These are phyloP conservation scores for Semnornis frantzii DNA, from an alignment of 2,113 vertebrate genomes.

Conservation along the genomic window DNA sequence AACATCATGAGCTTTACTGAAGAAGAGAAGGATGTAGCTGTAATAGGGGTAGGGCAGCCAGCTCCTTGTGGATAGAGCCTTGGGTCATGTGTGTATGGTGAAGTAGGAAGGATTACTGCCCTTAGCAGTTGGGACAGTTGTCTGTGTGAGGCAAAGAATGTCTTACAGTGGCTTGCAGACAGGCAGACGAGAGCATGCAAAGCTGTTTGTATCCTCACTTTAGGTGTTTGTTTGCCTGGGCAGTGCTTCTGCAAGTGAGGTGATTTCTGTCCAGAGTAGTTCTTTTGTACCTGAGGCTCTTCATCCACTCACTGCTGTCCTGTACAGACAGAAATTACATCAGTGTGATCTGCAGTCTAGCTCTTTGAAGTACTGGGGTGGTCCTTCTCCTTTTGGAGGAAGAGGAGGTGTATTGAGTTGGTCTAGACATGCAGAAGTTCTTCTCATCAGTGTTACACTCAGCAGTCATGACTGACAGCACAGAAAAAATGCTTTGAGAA, in stretches of 20 bases:
- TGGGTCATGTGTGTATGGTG: not conserved
- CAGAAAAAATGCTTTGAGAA: not conserved
- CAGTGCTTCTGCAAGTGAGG: not conserved
- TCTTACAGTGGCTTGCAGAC: not conserved
- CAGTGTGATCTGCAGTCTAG: too few relatives aligned
- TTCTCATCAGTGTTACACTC: not conserved
- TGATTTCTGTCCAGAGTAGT: not conserved
- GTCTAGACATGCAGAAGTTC: not conserved
- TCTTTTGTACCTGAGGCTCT: not conserved
- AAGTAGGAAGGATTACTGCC: not conserved
- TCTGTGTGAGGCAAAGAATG: not conserved
- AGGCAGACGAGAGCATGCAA: not conserved
- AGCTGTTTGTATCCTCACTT: not conserved
- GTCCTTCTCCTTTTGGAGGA: not conserved
- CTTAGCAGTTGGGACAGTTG: not conserved
- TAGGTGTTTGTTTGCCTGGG: not conserved
- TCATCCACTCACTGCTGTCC: not conserved
- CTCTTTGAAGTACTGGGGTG: not conserved
- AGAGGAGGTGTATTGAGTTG: not conserved
- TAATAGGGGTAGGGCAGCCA: not conserved
- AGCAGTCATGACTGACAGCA: not conserved
- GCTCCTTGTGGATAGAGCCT: not conserved
- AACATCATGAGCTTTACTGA: not conserved
- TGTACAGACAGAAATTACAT: not conserved
- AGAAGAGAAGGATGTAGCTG: not conserved